A percentile compares a stretch with the other conserved stretches of the same genome.
Conservation (phyloP, 2,888 invertebrate genomes). For the Brachypalpus laphriformis region DNA sequence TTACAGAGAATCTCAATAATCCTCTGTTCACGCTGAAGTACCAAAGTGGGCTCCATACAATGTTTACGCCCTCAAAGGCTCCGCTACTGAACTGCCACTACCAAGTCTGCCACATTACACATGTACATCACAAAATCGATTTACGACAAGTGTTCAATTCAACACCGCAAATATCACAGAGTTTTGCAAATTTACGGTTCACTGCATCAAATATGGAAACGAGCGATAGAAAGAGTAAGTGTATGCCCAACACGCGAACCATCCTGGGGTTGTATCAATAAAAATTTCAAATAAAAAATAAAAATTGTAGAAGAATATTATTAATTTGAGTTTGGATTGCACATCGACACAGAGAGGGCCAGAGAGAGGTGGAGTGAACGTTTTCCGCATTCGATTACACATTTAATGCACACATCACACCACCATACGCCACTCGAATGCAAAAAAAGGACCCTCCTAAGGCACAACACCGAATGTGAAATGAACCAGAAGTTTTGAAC, state of each 20-base stretch:
- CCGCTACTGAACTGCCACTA: background rate
- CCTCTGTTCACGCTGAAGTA: too few relatives aligned
- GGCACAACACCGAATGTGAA: constrained; percentile 54
- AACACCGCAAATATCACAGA: constrained; percentile 63
- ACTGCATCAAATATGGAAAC: constrained; percentile 53
- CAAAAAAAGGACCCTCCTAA: constrained; percentile 11
- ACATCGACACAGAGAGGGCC: background rate
- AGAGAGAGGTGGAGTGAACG: background rate
- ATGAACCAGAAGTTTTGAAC: constrained; percentile 54
- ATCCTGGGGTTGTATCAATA: constrained; percentile 34
- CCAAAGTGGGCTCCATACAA: too few relatives aligned
- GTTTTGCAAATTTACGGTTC: constrained; percentile 64
- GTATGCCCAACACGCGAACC: constrained; percentile 20
- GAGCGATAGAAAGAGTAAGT: background rate
- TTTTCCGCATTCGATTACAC: constrained; percentile 41
- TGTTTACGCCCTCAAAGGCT: background rate
- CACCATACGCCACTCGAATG: constrained; percentile 9
- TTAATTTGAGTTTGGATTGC: constrained; percentile 38
- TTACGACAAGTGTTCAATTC: constrained; percentile 60
- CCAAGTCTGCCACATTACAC: constrained; percentile 7
- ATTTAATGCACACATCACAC: constrained; percentile 11
- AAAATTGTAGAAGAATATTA: constrained; percentile 1
- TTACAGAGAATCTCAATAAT: too few relatives aligned
- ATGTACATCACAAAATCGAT: constrained; percentile 59
- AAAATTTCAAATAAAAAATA: constrained; percentile 20